Percentiles rank a stretch among this genome's conserved stretches.
These are phyloP conservation scores for Leucophenga montana DNA, from an alignment of 2,888 invertebrate genomes.

Conservation along the genomic window DNA sequence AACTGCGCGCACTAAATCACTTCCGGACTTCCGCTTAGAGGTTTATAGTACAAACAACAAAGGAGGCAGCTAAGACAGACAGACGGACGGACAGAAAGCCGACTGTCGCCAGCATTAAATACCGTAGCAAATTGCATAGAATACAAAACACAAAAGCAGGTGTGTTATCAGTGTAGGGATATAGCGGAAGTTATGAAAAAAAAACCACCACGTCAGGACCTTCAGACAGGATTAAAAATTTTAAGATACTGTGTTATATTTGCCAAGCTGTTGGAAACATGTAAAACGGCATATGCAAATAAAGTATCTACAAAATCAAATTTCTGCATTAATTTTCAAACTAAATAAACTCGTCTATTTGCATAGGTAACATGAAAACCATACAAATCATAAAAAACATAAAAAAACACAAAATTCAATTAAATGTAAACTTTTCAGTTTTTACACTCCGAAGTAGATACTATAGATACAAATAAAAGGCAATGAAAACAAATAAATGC, in stretches of 20 bases:
- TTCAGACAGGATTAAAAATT: too few relatives aligned
- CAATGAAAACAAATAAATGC: constrained; percentile 50
- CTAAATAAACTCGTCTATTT: too few relatives aligned
- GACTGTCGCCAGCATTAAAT: constrained; percentile 13
- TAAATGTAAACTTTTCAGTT: too few relatives aligned
- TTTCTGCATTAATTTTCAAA: constrained; percentile 37
- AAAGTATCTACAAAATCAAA: not conserved
- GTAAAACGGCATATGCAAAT: not conserved
- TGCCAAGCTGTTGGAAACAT: too few relatives aligned
- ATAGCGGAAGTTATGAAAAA: too few relatives aligned
- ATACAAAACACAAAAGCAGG: constrained; percentile 38
- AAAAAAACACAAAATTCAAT: constrained; percentile 18
- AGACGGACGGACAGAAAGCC: constrained; percentile 15
- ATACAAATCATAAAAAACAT: constrained; percentile 51
- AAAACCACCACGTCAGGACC: too few relatives aligned
- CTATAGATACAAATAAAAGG: constrained; percentile 53
- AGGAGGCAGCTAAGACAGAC: constrained; percentile 22
- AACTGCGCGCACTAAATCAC: constrained; percentile 64
- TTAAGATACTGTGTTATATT: too few relatives aligned
- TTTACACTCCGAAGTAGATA: not conserved
- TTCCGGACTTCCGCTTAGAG: constrained; percentile 69
- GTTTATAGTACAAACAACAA: constrained; percentile 42
- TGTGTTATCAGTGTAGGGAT: constrained; percentile 38
- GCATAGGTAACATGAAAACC: constrained; percentile 46
- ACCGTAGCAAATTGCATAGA: constrained; percentile 16